Evolutionary conservation across 2,797 vertebrate genomes (phyloP).

Genomic region (Danio kyathit): DNA sequence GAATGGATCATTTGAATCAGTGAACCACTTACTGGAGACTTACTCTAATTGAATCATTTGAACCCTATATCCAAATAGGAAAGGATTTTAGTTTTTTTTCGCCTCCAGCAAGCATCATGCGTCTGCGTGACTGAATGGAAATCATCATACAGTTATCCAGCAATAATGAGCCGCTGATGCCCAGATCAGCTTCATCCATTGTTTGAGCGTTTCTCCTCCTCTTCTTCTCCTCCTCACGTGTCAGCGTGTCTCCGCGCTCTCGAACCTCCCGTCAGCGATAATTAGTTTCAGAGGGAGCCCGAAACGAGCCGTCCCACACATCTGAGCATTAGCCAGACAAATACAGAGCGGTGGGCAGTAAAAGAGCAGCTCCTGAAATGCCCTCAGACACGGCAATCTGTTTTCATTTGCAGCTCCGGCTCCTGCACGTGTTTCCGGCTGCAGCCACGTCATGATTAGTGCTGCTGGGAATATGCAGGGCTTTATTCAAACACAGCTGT

Average conservation of each 20-base stretch:
- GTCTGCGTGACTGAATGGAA: slow-evolving; percentile 53
- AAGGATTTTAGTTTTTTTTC: too few species aligned
- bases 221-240: slow-evolving; percentile 51
- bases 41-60: too few species aligned
- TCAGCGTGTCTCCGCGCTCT: slow-evolving; percentile 70
- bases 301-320: slow-evolving; percentile 71
- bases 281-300: slow-evolving; percentile 92
- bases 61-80: too few species aligned
- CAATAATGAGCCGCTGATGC: slow-evolving; percentile 57
- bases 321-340: slow-evolving; percentile 72
- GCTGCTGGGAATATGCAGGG: slow-evolving; percentile 20
- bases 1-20: too few species aligned
- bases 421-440: not conserved
- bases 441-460: slow-evolving; percentile 13
- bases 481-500: slow-evolving; percentile 46
- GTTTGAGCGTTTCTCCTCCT: slow-evolving; percentile 62
- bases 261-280: slow-evolving; percentile 83
- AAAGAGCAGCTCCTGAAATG: slow-evolving; percentile 49
- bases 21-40: too few species aligned
- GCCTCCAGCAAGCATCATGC: not conserved
- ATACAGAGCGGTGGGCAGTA: slow-evolving; percentile 64
- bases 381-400: slow-evolving; percentile 26
- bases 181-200: slow-evolving; percentile 48
- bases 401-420: slow-evolving; percentile 15
- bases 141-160: slow-evolving; percentile 51